A percentile compares a stretch with the other conserved stretches of the same genome.
phyloP scores from a whole-genome alignment of 2,888 invertebrate genomes.

The Campoplex capitator region DNA sequence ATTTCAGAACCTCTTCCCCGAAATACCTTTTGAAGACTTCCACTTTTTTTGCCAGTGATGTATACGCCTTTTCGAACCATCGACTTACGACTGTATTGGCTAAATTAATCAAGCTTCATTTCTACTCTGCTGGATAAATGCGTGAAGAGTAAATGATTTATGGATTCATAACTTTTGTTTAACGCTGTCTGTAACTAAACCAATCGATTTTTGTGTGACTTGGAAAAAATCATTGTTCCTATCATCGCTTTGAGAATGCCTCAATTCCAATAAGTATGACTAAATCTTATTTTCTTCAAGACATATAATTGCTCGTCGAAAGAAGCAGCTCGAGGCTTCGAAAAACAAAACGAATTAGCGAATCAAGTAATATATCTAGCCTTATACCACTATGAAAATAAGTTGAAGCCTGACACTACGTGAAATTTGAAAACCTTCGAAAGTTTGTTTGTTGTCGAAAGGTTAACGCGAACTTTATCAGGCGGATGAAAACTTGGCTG shows the following conservation, averaged over 20 bases:
- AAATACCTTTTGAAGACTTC: constrained; percentile 12
- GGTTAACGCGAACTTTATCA: constrained; percentile 30
- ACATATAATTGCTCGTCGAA: not conserved
- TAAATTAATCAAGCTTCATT: constrained; percentile 8
- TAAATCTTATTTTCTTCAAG: not conserved
- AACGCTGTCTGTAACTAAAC: not conserved
- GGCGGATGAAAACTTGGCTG: constrained; percentile 17
- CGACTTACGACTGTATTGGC: not conserved
- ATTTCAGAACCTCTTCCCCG: not conserved
- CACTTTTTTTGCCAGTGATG: constrained; percentile 25
- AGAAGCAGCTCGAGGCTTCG: not conserved
- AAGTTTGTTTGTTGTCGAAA: constrained; percentile 17
- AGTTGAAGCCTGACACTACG: not conserved
- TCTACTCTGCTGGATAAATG: not conserved
- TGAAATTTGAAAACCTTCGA: constrained; percentile 14
- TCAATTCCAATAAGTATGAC: not conserved
- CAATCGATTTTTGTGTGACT: not conserved
- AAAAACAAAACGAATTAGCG: not conserved
- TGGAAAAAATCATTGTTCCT: not conserved
- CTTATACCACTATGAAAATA: constrained; percentile 8
- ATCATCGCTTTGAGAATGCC: not conserved
- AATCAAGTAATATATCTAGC: not conserved
- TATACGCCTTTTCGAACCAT: constrained; percentile 21
- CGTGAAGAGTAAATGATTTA: not conserved
- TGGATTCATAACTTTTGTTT: not conserved